Evolutionary conservation across 2,888 invertebrate genomes (phyloP).

Genomic region (Polyommatus icarus): DNA sequence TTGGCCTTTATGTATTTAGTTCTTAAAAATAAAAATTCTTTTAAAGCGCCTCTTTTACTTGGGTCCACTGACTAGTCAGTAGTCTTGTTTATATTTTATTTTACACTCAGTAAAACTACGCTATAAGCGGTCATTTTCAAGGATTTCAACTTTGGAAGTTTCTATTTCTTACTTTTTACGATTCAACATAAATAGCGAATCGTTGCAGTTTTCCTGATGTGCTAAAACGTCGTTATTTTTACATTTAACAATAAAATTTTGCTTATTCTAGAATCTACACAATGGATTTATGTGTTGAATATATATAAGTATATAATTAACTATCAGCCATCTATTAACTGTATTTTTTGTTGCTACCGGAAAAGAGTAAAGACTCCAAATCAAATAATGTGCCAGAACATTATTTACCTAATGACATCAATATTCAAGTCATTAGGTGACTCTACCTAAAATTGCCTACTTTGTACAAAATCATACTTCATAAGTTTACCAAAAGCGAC

Average conservation of each 20-base stretch:
- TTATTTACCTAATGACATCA: neutral
- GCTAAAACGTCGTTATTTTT: too few species aligned
- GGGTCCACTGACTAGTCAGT: neutral
- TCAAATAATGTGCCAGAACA: neutral
- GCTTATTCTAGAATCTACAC: neutral
- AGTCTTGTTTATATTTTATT: neutral
- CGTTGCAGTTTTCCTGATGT: constrained; percentile 9
- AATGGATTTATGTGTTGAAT: neutral
- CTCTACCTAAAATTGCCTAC: neutral
- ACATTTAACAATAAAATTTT: too few species aligned
- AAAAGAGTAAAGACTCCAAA: neutral
- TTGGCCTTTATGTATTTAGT: neutral
- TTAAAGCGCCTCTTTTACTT: neutral
- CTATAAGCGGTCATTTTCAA: neutral
- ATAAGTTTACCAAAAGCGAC: too few species aligned
- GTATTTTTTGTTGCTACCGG: neutral
- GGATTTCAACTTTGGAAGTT: neutral
- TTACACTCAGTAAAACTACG: neutral
- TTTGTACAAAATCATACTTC: too few species aligned
- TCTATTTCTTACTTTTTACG: constrained; percentile 4
- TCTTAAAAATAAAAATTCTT: neutral
- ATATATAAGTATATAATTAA: too few species aligned
- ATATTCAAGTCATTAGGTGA: neutral
- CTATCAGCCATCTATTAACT: neutral
- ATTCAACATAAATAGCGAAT: neutral